Conservation (phyloP, 2,797 vertebrate genomes). For the Heterohyrax brucei region DNA sequence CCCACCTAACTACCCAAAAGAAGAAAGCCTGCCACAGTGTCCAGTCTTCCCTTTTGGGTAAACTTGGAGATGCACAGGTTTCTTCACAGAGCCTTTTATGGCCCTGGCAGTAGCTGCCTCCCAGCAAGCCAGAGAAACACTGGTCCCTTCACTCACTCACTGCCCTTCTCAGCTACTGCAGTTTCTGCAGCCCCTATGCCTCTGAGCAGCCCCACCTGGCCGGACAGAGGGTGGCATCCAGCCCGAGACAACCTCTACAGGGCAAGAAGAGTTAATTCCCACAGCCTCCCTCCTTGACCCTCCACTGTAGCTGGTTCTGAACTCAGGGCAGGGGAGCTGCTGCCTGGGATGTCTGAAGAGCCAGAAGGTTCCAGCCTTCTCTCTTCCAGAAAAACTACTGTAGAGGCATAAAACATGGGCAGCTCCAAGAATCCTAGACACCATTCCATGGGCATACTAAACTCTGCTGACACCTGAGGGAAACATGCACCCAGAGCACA, state of each 20-base stretch:
- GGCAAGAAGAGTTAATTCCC: background rate
- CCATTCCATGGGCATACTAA: fast-evolving
- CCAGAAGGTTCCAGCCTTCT: background rate
- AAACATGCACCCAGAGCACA: background rate
- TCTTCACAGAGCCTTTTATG: background rate
- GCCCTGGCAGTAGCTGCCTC: background rate
- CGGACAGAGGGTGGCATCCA: background rate
- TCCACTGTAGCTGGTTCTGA: background rate
- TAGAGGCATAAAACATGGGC: background rate
- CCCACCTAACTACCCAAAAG: background rate
- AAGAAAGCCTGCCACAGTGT: background rate
- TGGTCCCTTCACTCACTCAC: background rate
- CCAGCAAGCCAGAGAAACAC: background rate
- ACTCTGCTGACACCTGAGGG: fast-evolving
- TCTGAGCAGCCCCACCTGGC: background rate
- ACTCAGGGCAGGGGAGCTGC: background rate
- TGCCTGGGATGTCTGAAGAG: background rate
- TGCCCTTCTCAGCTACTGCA: background rate
- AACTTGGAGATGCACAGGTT: background rate
- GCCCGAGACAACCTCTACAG: background rate
- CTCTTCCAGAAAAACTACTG: background rate
- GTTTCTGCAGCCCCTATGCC: background rate
- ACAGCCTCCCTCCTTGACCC: background rate
- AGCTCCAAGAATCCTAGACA: background rate
- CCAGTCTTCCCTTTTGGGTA: background rate